These are phyloP conservation scores for Montipora efflorescens DNA, from an alignment of 64 coral and sea anemone genomes.

Conservation along the genomic window DNA sequence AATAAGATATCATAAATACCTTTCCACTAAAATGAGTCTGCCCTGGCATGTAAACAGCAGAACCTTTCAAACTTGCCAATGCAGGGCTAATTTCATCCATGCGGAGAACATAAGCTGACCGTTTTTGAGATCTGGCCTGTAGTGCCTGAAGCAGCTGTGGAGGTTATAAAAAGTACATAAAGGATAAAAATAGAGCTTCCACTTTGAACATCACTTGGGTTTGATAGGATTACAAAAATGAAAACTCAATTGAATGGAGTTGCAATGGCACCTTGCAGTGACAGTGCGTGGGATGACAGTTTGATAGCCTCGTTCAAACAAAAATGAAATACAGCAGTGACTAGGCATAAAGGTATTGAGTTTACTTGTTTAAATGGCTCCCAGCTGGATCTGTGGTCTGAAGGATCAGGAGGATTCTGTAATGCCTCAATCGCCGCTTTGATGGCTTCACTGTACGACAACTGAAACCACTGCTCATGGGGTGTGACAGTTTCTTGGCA, in stretches of 20 bases:
- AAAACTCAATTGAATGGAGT: too few species aligned
- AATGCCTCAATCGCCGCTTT: conserved; percentile 82
- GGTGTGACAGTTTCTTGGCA: conserved; percentile 82
- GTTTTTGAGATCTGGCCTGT: conserved; percentile 91
- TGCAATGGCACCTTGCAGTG: too few species aligned
- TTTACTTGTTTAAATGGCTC: conserved; percentile 97
- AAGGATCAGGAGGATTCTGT: conserved; percentile 85
- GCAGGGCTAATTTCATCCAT: conserved; percentile 97
- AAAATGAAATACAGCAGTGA: too few species aligned
- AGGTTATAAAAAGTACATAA: not conserved
- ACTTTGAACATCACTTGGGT: too few species aligned
- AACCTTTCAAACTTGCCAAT: conserved; percentile 83
- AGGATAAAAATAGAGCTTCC: too few species aligned
- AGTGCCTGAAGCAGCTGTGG: conserved; percentile 87
- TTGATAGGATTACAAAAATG: too few species aligned
- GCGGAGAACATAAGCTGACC: conserved; percentile 81
- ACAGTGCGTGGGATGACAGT: too few species aligned
- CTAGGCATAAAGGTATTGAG: not conserved
- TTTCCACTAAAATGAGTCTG: conserved; percentile 91
- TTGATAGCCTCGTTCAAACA: too few species aligned
- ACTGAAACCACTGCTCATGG: conserved; percentile 96
- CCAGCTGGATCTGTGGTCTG: conserved; percentile 90
- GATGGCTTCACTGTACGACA: conserved; percentile 73
- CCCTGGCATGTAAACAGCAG: conserved; percentile 98
- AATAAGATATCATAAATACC: conserved; percentile 16